Evolutionary conservation across 1,140 invertebrate genomes (phyloP).

Genomic region (Drosophila baimaii): DNA sequence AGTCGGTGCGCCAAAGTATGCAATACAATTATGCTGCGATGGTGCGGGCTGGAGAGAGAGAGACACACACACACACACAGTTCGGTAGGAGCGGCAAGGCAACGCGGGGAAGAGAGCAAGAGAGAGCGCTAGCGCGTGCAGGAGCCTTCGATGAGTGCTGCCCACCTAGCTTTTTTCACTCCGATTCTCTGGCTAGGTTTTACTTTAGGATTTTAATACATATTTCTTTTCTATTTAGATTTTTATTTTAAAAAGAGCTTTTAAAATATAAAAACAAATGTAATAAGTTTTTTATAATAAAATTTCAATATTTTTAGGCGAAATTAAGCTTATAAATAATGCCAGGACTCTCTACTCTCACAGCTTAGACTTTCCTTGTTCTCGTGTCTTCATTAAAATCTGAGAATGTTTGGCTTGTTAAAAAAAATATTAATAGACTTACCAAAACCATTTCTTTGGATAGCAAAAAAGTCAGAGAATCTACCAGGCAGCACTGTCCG

Average conservation of each 20-base stretch:
- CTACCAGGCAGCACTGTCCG: not conserved
- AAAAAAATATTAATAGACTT: too few relatives aligned
- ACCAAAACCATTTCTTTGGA: not conserved
- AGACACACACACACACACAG: too few relatives aligned
- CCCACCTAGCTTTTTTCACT: not conserved
- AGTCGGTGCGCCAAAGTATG: constrained; percentile 60
- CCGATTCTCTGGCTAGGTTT: not conserved
- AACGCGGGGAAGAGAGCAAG: constrained; percentile 4
- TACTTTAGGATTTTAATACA: not conserved
- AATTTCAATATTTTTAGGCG: not conserved
- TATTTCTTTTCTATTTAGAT: not conserved
- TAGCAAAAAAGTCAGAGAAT: too few relatives aligned
- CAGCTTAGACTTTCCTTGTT: too few relatives aligned
- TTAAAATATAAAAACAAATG: not conserved
- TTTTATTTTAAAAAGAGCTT: not conserved
- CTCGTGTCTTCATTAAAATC: too few relatives aligned
- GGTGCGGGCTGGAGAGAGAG: not conserved
- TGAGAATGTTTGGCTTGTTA: too few relatives aligned
- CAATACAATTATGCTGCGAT: constrained; percentile 66
- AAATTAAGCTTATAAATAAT: not conserved
- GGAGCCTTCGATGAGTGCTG: not conserved
- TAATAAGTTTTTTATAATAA: not conserved
- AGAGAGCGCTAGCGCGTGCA: constrained; percentile 29
- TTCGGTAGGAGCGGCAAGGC: not conserved
- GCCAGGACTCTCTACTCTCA: too few relatives aligned